A percentile compares a stretch with the other conserved stretches of the same genome.
Evolutionary conservation across 2,888 invertebrate species (phyloP).

Genomic region (Drosophila aldrichi): DNA sequence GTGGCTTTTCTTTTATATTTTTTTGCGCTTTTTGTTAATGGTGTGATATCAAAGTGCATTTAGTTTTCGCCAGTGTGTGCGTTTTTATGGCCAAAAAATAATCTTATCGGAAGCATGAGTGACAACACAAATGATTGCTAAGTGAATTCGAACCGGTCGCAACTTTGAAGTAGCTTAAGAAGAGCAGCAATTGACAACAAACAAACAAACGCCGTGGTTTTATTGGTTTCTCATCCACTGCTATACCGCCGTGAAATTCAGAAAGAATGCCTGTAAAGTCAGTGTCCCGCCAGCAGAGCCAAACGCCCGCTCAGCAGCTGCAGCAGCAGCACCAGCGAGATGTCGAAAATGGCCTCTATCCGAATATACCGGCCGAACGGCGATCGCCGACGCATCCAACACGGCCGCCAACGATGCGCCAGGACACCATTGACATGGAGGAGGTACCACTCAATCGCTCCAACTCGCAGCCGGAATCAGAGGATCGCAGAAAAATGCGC

Average conservation of each 20-base stretch:
- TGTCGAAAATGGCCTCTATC: slow-evolving; percentile 80
- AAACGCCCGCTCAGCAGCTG: slow-evolving; percentile 73
- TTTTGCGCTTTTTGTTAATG: slow-evolving; percentile 10
- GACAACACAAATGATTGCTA: slow-evolving; percentile 44
- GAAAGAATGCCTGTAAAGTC: slow-evolving; percentile 64
- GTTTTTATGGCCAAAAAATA: slow-evolving; percentile 52
- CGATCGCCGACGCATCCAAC: slow-evolving; percentile 53
- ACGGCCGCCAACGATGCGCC: slow-evolving; percentile 77
- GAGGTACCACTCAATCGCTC: slow-evolving; percentile 78
- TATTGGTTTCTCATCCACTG: not conserved
- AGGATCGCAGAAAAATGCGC: slow-evolving; percentile 76
- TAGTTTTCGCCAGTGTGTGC: slow-evolving; percentile 11
- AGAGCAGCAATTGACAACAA: slow-evolving; percentile 4
- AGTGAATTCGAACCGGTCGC: slow-evolving; percentile 21
- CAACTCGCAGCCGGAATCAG: slow-evolving; percentile 70
- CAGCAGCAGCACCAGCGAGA: slow-evolving; percentile 75
- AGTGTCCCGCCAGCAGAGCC: slow-evolving; percentile 65
- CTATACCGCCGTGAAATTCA: not conserved
- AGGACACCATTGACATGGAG: slow-evolving; percentile 83
- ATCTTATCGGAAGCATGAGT: slow-evolving; percentile 75
- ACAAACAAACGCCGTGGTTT: not conserved
- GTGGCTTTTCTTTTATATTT: slow-evolving; percentile 2
- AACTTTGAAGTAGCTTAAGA: slow-evolving; percentile 20
- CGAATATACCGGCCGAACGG: slow-evolving; percentile 71
- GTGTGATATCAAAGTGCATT: slow-evolving; percentile 10